Base-by-base conservation (phyloP, 64 coral and sea anemone species). In the Exaiptasia diaphana region DNA sequence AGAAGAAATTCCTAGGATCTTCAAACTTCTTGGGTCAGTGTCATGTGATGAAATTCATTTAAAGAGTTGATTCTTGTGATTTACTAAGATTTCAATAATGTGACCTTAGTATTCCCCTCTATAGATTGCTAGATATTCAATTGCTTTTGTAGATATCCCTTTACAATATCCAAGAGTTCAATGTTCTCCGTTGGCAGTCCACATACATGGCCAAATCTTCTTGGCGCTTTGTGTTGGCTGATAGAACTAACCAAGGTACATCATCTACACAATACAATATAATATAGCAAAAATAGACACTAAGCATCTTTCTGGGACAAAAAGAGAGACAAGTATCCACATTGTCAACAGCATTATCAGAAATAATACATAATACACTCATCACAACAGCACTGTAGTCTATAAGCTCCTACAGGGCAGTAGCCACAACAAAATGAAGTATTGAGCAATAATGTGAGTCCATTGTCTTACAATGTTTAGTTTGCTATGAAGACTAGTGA, bases 131-230 rank as follows among this genome's bases (percentile, higher is more conserved):
- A 4, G 8, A 14, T 62, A 46, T 9, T 75, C 27, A 9, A 41
- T 23, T 64, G n/a, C 25, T 58, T 46, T 39, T 67, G 13, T 23
- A 97, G 93, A 62, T 99, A 99, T 24, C 90, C 89, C 2, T 99
- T 99, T 49, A 85, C 79, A 5, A 99, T 99, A 75, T 92, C 90
- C 81, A 99, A 99, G 53, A 93, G 79, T 41, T 93, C 90, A 0
- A 68, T 99, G 75, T 84, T 83, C 44, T 93, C 90, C 55, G 95
- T 99, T 67, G 95, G 90, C 11, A 93, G 90, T 52, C 95, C 95
- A 35, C 95, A 99, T 71, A 88, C 95, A 25, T 99, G 95, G 95
- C 95, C 95, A 2, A 99, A 76, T 25, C 62, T 99, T 5, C 90
- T 99, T 20, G 95, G 89, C 41, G 95, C 95, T 36, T 63, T 99